These are phyloP conservation scores for Phrynocephalus guinanensis DNA, from an alignment of 2,797 vertebrate species.

Conservation along the genomic window DNA sequence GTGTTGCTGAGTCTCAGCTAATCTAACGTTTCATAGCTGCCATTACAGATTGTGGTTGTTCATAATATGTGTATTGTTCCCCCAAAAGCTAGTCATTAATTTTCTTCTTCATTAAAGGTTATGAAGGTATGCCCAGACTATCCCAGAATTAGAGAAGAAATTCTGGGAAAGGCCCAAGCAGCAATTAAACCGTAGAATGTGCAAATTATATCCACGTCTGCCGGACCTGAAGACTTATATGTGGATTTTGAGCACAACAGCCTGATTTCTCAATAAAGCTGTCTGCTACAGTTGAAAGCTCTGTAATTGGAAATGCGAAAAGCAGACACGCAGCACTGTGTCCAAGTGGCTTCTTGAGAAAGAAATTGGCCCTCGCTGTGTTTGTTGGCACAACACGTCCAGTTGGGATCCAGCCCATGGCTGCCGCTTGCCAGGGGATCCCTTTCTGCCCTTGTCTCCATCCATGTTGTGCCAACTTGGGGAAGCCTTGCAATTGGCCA, in stretches of 20 bases:
- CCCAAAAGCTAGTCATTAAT: neutral
- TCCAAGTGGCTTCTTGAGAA: neutral
- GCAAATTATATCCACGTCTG: neutral
- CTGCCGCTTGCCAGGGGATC: neutral
- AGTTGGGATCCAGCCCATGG: neutral
- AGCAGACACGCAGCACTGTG: neutral
- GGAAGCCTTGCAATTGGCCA: neutral
- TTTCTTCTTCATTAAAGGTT: slow-evolving; percentile 69
- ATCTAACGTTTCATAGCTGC: neutral
- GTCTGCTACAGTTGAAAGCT: slow-evolving; percentile 16
- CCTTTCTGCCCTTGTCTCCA: neutral
- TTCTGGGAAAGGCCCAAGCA: slow-evolving; percentile 76
- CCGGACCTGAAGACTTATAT: neutral
- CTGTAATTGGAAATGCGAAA: slow-evolving; percentile 1
- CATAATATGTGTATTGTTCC: neutral
- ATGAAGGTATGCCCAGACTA: slow-evolving; percentile 77
- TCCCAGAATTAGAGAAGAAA: slow-evolving; percentile 78
- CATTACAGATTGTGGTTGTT: neutral
- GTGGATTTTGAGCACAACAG: neutral
- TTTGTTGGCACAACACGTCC: neutral
- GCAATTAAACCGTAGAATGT: slow-evolving; percentile 70
- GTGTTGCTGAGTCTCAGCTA: no score
- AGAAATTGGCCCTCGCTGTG: neutral
- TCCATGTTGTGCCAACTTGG: neutral
- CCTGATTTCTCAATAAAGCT: slow-evolving; percentile 3